Evolutionary conservation across 2,113 vertebrate genomes (phyloP), one percentile per base, ranked within the genome.

Genomic region (Rattus rattus): DNA sequence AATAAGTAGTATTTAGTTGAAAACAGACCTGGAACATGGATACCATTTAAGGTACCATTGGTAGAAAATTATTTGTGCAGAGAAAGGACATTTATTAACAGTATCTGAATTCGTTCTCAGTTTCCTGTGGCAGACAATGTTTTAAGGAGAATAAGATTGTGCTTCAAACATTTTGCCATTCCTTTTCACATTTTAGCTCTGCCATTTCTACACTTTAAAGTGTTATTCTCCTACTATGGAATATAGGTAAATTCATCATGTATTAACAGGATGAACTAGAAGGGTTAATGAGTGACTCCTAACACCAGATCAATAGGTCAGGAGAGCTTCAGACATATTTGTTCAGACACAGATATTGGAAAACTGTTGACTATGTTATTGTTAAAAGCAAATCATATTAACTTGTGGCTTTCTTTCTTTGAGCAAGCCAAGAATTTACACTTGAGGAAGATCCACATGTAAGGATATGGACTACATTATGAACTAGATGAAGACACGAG

Each of bases 261-360:
- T 9, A 59, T 0, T 0, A 61, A 8, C 1, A 10, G 5, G n/a
- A n/a, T 47, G 0, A 36, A 10, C 10, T 67, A 1, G n/a, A n/a
- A 81, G 12, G 11, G 2, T 6, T 7, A 39, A 2, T 49, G 4
- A 3, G 0, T 81, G 67, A 76, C 2, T 81, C 88, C 3, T 16
- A 8, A 73, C 9, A 19, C 1, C 22, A 54, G 63, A 65, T 12
- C 26, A 65, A 28, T 2, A 12, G 11, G 4, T n/a, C 69, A 95
- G 14, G 2, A 26, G 2, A 39, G 2, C 5, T 72, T 87, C 17
- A 33, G 1, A 22, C 0, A 90, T 22, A 22, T 47, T 84, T 70
- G 75, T 24, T 67, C 2, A 36, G 10, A 61, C 7, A 43, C 7
- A 30, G n/a, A 59, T 52, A 76, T 75, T 81, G 24, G 72, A 54